Evolutionary conservation across 2,888 invertebrate genomes (phyloP).

Genomic region (Tachina fera): DNA sequence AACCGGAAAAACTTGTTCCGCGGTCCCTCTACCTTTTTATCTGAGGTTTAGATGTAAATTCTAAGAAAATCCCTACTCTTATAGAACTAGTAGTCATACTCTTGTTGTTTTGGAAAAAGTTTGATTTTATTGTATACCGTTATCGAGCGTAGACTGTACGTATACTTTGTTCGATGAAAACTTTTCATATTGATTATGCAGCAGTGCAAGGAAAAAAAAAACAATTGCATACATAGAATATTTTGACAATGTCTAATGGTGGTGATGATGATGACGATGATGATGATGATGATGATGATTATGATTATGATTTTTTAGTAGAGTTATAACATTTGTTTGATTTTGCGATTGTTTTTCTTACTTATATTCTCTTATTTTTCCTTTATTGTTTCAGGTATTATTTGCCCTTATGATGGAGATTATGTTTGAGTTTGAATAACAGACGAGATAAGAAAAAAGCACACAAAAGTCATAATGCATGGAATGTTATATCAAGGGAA

Average conservation of each 20-base stretch:
- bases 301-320: constrained; percentile 49
- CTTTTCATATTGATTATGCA: constrained; percentile 22
- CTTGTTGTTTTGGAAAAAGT: too few relatives aligned
- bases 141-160: too few relatives aligned
- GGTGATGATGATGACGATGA: constrained; percentile 22
- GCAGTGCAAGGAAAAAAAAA: background rate
- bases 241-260: constrained; percentile 57
- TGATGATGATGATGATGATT: constrained; percentile 27
- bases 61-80: too few relatives aligned
- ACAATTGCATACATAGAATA: background rate
- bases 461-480: constrained; percentile 21
- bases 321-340: constrained; percentile 53
- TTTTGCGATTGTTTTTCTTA: constrained; percentile 45
- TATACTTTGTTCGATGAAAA: constrained; percentile 1
- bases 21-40: too few relatives aligned
- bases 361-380: background rate
- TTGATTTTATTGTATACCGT: too few relatives aligned
- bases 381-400: constrained; percentile 47
- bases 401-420: constrained; percentile 62
- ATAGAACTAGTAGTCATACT: too few relatives aligned
- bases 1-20: too few relatives aligned
- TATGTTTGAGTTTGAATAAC: constrained; percentile 51
- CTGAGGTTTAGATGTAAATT: too few relatives aligned
- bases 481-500: constrained; percentile 41
- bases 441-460: constrained; percentile 8